These are phyloP conservation scores for Acanthosepion pharaonis DNA, from an alignment of 2,888 invertebrate species.

Conservation along the genomic window DNA sequence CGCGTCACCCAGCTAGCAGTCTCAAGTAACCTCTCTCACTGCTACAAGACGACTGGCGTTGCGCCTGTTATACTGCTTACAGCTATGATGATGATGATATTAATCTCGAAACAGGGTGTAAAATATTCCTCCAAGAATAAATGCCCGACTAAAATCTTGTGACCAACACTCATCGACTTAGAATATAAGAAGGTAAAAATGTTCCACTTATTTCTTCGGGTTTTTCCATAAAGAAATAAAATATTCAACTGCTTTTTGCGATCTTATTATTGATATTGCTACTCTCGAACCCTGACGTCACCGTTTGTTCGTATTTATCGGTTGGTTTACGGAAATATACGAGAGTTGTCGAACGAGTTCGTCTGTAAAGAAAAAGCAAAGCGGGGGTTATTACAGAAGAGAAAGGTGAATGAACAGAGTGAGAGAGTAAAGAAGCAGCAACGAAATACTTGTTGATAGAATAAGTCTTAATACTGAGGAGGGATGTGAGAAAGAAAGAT, in stretches of 20 bases:
- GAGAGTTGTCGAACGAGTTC: not conserved
- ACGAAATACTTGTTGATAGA: not conserved
- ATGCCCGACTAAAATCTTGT: not conserved
- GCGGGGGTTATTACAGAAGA: not conserved
- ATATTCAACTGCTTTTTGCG: not conserved
- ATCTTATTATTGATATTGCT: not conserved
- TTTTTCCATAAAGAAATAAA: not conserved
- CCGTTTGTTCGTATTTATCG: not conserved
- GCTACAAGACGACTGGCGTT: not conserved
- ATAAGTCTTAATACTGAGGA: not conserved
- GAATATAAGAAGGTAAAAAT: not conserved
- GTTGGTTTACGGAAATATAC: not conserved
- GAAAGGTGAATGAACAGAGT: not conserved
- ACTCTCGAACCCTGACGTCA: conserved; percentile 13
- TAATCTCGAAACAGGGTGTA: conserved; percentile 16
- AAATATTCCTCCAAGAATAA: not conserved
- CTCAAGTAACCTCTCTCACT: not conserved
- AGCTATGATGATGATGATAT: not conserved
- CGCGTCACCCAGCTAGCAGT: not conserved
- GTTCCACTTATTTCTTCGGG: not conserved
- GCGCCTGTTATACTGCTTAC: not conserved
- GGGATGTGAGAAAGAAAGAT: not conserved
- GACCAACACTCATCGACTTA: not conserved
- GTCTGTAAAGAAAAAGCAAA: not conserved
- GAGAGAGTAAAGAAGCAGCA: not conserved